Conservation (phyloP, 30 jellyfish, hydroid and myxozoan genomes). For the Chrysaora quinquecirrha region DNA sequence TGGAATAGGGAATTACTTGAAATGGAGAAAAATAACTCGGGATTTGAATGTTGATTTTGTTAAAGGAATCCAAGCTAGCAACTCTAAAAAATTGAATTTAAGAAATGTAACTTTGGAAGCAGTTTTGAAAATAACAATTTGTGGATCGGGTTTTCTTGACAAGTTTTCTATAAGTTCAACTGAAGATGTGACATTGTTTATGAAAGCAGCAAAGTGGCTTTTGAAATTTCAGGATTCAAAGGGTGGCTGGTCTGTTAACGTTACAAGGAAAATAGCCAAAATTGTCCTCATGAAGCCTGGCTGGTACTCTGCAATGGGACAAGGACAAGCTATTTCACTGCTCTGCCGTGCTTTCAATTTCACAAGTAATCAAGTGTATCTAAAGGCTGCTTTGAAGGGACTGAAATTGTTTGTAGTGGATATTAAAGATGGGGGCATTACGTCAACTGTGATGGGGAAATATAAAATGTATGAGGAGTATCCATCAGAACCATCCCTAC, state of each 20-base stretch:
- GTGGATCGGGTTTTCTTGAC: slow-evolving; percentile 26
- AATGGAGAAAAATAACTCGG: slow-evolving; percentile 63
- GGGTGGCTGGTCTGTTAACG: slow-evolving; percentile 95
- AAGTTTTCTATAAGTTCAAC: background rate
- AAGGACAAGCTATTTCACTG: slow-evolving; percentile 95
- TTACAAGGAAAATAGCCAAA: slow-evolving; percentile 55
- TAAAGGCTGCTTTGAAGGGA: slow-evolving; percentile 80
- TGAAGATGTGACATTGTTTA: slow-evolving; percentile 50
- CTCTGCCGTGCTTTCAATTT: slow-evolving; percentile 68
- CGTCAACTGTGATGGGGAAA: slow-evolving; percentile 55
- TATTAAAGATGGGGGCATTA: slow-evolving; percentile 71
- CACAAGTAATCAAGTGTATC: slow-evolving; percentile 61
- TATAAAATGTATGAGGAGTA: slow-evolving; percentile 90
- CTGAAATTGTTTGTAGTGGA: slow-evolving; percentile 53
- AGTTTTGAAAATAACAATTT: background rate
- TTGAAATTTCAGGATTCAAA: slow-evolving; percentile 68
- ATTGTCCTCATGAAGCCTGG: slow-evolving; percentile 72
- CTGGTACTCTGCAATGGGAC: slow-evolving; percentile 94
- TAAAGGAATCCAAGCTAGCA: slow-evolving; percentile 60
- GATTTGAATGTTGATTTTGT: slow-evolving; percentile 67
- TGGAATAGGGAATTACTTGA: slow-evolving; percentile 42
- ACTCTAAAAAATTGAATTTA: background rate
- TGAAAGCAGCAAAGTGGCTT: slow-evolving; percentile 92
- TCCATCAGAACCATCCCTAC: slow-evolving; percentile 80
- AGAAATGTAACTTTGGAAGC: background rate